Evolutionary conservation across 2,888 invertebrate species (phyloP), one percentile per base, ranked within the genome.

Genomic region (Griposia aprilina): DNA sequence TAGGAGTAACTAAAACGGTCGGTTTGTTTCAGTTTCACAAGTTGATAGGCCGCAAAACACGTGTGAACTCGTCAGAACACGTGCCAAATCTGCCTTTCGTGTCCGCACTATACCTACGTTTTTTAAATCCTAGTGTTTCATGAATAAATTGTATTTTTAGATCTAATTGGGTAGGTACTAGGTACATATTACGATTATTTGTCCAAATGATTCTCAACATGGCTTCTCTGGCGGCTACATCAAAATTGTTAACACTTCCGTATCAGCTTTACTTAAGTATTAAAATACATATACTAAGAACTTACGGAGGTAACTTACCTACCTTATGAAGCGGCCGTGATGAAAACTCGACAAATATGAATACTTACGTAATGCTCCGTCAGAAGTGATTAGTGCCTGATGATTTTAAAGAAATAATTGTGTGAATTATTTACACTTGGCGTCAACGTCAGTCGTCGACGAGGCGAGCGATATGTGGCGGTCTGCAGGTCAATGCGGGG

Each of bases 211-310:
- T 83, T 83, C 10, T 59, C 70, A 57, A 55, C 36, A 52, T 59
- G 20, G 36, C 13, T 41, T 59, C 67, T 82, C 36, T 59, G n/a
- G 23, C 36, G 6, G 52, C 23, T 63, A 66, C 50, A 70, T 41
- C 23, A 66, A 83, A 74, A 65, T 52, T 41, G 36, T 83, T 83
- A 62, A 62, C 79, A 70, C 74, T 74, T 71, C 70, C 36, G 45
- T 83, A 78, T 45, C n/a, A 50, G 57, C 30, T 36, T 45, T 73
- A 69, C 20, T n/a, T n/a, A n/a, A n/a, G 15, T 67, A 60, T 62
- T n/a, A 15, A 20, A 69, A 36, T 65, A 57, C 48, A 77, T 70
- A 60, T 48, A 66, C 55, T 55, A 15, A 59, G 62, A 50, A 73
- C 17, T 23, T 59, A 36, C 48, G 17, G 41, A 30, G 17, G 15